Evolutionary conservation across 2,113 vertebrate genomes (phyloP), one percentile per base, ranked within the genome.

Genomic region (Istiophorus platypterus): DNA sequence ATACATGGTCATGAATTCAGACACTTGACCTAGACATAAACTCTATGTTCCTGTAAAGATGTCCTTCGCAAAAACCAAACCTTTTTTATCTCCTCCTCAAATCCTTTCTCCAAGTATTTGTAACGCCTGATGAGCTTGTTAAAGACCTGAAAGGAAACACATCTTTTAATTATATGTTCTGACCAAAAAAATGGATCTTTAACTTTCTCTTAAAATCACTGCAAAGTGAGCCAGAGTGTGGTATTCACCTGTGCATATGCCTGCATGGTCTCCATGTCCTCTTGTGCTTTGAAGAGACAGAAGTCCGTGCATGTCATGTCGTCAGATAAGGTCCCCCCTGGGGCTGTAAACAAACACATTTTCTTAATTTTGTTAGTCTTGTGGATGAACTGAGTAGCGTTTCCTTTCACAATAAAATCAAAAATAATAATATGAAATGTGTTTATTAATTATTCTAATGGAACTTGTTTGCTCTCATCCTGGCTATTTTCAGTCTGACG

Each of bases 71-170:
- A 34, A 39, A 61, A 1, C 71, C 92, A 66, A 90, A 99, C 98
- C 97, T 99, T 99, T 95, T 99, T 99, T 73, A 99, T 97, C 94
- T 99, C 98, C 92, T 99, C 98, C 94, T 99, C 98, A 94, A 99
- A 99, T 83, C 97, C 97, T 95, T 99, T 99, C 95, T 99, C 98
- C 96, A 99, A 93, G 94, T 93, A 93, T 85, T 99, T 99, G 95
- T 99, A 99, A 92, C 98, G 98, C 94, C 98, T 97, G 95, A 99
- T 99, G 89, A 99, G 95, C 95, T 99, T 99, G 96, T 99, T 98
- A 95, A 99, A 99, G 95, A 99, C 97, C 98, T 99, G 63, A 47
- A 39, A 13, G 15, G 18, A 69, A 80, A 14, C 37, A 78, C 10
- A 34, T 64, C 5, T 4, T 15, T 27, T 51, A 7, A 41, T 51